phyloP scores from a whole-genome alignment of 1,140 invertebrate genomes.

The Drosophila repleta region DNA sequence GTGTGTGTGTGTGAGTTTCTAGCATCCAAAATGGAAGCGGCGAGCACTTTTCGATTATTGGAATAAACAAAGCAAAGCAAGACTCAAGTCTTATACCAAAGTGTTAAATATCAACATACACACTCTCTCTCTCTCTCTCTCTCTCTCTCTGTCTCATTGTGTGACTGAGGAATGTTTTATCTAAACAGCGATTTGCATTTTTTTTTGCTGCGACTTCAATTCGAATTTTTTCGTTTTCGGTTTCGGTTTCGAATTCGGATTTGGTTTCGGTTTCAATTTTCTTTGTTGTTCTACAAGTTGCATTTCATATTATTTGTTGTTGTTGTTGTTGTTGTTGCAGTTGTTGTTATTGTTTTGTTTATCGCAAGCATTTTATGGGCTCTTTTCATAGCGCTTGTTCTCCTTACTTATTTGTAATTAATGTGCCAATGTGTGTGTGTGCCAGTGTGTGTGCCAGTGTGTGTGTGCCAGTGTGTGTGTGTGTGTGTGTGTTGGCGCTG shows the following conservation, averaged over 20 bases:
- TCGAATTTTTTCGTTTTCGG: conserved; percentile 31
- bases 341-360: conserved; percentile 33
- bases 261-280: conserved; percentile 40
- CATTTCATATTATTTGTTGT: conserved; percentile 44
- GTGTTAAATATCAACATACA: conserved; percentile 30
- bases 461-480: conserved; percentile 17
- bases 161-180: conserved; percentile 42
- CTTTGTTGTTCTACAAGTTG: conserved; percentile 60
- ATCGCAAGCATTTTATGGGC: conserved; percentile 54
- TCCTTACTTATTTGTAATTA: conserved; percentile 51
- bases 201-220: conserved; percentile 47
- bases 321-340: conserved; percentile 16
- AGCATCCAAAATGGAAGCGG: conserved; percentile 16
- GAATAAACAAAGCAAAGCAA: conserved; percentile 38
- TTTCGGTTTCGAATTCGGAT: conserved; percentile 37
- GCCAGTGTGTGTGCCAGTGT: conserved; percentile 28
- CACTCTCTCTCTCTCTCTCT: not conserved
- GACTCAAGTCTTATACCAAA: conserved; percentile 25
- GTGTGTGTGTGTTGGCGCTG: conserved; percentile 41
- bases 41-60: conserved; percentile 18
- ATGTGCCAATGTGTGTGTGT: conserved; percentile 26
- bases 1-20: not conserved
- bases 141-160: not conserved
- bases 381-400: conserved; percentile 40
- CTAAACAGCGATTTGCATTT: conserved; percentile 51